phyloP scores from a whole-genome alignment of 2,113 vertebrate species.

The Poeciliopsis prolifica region DNA sequence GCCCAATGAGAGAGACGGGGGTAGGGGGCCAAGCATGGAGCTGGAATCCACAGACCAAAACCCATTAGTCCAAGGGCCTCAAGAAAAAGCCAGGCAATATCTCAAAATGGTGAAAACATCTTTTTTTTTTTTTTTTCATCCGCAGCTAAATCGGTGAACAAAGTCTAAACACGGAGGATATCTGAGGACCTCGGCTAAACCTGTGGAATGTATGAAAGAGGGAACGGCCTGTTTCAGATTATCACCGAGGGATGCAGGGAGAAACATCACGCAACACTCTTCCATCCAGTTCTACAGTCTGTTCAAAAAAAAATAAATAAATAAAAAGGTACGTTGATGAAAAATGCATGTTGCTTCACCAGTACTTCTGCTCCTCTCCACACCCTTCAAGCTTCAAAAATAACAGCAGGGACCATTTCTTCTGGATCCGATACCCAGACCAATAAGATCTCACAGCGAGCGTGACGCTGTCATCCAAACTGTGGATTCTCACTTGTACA shows the following conservation, averaged over 20 bases:
- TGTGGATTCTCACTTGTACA: conserved; percentile 6
- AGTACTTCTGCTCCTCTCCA: background rate
- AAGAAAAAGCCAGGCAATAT: conserved; percentile 67
- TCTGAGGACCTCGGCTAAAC: conserved; percentile 57
- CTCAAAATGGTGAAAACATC: conserved; percentile 67
- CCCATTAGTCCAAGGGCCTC: conserved; percentile 62
- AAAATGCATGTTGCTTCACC: conserved; percentile 32
- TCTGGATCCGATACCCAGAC: conserved; percentile 39
- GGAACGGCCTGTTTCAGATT: conserved; percentile 52
- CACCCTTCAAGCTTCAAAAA: conserved; percentile 36
- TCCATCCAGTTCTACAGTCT: conserved; percentile 20
- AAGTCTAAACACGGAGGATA: conserved; percentile 50
- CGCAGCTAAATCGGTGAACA: conserved; percentile 34
- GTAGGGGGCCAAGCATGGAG: conserved; percentile 43
- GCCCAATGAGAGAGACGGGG: conserved; percentile 57
- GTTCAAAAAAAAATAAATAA: conserved; percentile 6
- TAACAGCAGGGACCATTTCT: conserved; percentile 36
- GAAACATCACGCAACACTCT: conserved; percentile 38
- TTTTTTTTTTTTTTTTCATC: conserved; percentile 36
- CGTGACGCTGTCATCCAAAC: conserved; percentile 9
- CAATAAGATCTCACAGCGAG: conserved; percentile 21
- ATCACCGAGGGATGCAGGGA: conserved; percentile 39
- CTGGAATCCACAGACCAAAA: conserved; percentile 56
- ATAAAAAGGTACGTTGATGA: conserved; percentile 42
- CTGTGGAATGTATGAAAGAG: conserved; percentile 62